Base-by-base conservation (phyloP, 2,113 vertebrate species). In the Pholis gunnellus region DNA sequence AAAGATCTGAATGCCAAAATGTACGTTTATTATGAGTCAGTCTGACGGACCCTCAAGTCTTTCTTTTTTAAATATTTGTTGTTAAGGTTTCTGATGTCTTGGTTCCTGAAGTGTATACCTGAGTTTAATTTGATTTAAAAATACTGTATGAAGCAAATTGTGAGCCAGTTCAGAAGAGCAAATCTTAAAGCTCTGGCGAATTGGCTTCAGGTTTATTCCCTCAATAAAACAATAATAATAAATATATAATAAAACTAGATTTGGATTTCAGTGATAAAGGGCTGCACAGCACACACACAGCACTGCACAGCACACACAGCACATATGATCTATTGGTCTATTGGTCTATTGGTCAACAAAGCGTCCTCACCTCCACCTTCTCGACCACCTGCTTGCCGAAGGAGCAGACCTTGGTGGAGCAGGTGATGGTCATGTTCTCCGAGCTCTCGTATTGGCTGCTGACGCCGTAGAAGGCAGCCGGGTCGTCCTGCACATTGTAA, bases 311-410 rank as follows among this genome's bases (percentile, higher is more conserved):
- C 9, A 65, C 18, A 40, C 2, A n/a, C n/a, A n/a, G n/a, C n/a
- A n/a, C n/a, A n/a, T n/a, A n/a, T n/a, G n/a, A n/a, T n/a, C n/a
- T n/a, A n/a, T n/a, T n/a, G n/a, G n/a, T n/a, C n/a, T n/a, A n/a
- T n/a, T n/a, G n/a, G 31, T 31, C 31, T 31, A 31, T 31, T 31
- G 31, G 31, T 31, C 31, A 31, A 31, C 31, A 31, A 48, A 48
- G 17, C 46, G 9, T 65, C 31, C 97, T 89, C 93, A 99, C 98
- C 98, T 99, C 98, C 92, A 99, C 98, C 94, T 99, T 99, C 94
- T 99, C 98, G 80, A 99, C 98, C 92, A 99, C 98, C 97, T 99
- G 98, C 95, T 99, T 99, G 85, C 98, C 98, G 46, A 99, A 99
- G 8, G 98, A 99, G 94, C 98, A 99, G 90, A 99, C 98, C 95